Evolutionary conservation across 1,140 invertebrate genomes (phyloP).

Genomic region (Dendroctonus ponderosae): DNA sequence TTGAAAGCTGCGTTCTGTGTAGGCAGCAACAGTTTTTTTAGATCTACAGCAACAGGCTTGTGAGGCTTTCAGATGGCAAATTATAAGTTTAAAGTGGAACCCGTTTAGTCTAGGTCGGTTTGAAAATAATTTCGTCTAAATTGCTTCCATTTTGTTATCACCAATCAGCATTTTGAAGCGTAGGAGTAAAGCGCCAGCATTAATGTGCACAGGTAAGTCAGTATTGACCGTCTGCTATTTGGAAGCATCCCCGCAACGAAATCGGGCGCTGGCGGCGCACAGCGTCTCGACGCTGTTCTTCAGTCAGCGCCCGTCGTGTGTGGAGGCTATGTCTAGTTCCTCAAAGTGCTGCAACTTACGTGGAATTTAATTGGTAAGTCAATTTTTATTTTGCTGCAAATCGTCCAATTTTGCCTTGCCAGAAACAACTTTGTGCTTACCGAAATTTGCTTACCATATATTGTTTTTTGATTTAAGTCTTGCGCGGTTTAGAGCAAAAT

Average conservation of each 20-base stretch:
- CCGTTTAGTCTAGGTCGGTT: too few relatives aligned
- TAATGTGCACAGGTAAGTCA: constrained; percentile 37
- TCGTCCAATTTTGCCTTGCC: too few relatives aligned
- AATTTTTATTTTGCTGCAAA: constrained; percentile 9
- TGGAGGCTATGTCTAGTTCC: constrained; percentile 48
- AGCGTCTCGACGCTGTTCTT: constrained; percentile 44
- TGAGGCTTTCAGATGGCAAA: too few relatives aligned
- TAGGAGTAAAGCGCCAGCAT: constrained; percentile 33
- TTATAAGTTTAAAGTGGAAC: too few relatives aligned
- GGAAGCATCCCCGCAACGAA: constrained; percentile 44
- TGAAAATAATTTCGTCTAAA: too few relatives aligned
- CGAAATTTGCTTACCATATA: too few relatives aligned
- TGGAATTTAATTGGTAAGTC: constrained; percentile 48
- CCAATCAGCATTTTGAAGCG: constrained; percentile 31
- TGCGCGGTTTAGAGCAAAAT: too few relatives aligned
- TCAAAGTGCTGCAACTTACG: constrained; percentile 40
- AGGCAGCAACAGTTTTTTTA: too few relatives aligned
- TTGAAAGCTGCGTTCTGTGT: too few relatives aligned
- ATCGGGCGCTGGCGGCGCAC: constrained; percentile 48
- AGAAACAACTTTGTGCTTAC: too few relatives aligned
- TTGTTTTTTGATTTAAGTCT: too few relatives aligned
- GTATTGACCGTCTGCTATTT: constrained; percentile 50
- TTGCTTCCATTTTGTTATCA: neutral
- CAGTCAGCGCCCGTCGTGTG: constrained; percentile 47
- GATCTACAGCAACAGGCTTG: too few relatives aligned